Percentiles rank a stretch among this genome's conserved stretches.
phyloP scores from a whole-genome alignment of 2,113 vertebrate genomes.

The Uropsilus gracilis region DNA sequence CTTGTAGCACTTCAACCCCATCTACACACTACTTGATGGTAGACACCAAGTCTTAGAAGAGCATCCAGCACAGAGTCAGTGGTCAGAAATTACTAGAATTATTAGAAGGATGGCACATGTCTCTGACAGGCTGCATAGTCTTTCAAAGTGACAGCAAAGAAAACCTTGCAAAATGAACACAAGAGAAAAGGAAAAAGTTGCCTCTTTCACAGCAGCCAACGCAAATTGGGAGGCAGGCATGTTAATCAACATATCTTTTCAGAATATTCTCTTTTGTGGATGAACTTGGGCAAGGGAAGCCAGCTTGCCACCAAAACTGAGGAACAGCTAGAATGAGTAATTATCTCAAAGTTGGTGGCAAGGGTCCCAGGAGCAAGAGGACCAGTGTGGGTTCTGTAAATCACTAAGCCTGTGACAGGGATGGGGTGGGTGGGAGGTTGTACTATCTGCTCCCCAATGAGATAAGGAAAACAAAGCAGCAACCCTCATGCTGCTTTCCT shows the following conservation, averaged over 20 bases:
- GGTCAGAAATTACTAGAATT: not conserved
- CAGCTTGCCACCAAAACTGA: not conserved
- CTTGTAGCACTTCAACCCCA: no score
- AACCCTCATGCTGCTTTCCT: not conserved
- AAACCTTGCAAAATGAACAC: not conserved
- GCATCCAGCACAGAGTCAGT: not conserved
- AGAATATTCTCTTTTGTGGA: conserved; percentile 34
- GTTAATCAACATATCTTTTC: not conserved
- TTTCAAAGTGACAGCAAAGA: not conserved
- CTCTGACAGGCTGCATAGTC: not conserved
- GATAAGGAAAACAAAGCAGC: conserved; percentile 66
- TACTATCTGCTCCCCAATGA: conserved; percentile 43
- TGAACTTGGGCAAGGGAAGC: not conserved
- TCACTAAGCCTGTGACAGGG: not conserved
- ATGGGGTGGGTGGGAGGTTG: not conserved
- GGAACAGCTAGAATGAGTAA: not conserved
- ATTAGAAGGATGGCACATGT: not conserved
- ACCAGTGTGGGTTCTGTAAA: conserved; percentile 28
- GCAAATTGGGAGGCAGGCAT: not conserved
- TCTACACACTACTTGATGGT: not conserved
- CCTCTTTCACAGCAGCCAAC: not conserved
- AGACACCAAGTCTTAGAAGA: not conserved
- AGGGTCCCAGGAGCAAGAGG: not conserved
- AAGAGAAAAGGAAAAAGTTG: not conserved
- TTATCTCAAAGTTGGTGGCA: not conserved